Conservation (phyloP, 2,113 vertebrate species). For the Tupaia tana region DNA sequence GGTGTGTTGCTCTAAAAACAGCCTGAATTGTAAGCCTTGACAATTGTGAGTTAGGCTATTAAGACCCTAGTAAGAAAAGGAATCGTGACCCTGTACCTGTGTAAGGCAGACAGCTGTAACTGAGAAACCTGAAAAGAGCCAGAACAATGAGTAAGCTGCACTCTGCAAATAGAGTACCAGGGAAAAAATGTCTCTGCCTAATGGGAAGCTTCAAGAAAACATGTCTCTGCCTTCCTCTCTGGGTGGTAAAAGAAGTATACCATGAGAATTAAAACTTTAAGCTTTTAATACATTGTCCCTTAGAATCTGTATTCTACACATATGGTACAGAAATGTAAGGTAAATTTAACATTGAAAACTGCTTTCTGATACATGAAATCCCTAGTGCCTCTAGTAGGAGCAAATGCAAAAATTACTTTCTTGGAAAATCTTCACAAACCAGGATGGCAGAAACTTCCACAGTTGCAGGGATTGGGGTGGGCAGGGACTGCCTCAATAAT, state of each 20-base stretch:
- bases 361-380: neutral
- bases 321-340: neutral
- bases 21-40: neutral
- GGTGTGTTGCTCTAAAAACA: neutral
- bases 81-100: neutral
- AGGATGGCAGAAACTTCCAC: neutral
- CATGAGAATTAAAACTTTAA: neutral
- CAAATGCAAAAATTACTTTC: neutral
- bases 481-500: neutral
- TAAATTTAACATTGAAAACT: conserved; percentile 4
- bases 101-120: neutral
- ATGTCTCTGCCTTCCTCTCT: neutral
- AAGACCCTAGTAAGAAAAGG: neutral
- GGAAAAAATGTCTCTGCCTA: neutral
- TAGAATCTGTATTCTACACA: neutral
- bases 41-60: neutral
- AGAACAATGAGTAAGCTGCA: neutral
- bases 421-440: neutral
- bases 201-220: neutral
- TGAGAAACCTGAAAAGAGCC: neutral
- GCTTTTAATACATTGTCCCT: neutral
- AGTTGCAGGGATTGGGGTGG: no score
- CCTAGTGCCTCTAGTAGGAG: neutral
- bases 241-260: neutral
- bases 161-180: neutral